Conservation (phyloP, 2,113 vertebrate species). For the Notothenia rossii region DNA sequence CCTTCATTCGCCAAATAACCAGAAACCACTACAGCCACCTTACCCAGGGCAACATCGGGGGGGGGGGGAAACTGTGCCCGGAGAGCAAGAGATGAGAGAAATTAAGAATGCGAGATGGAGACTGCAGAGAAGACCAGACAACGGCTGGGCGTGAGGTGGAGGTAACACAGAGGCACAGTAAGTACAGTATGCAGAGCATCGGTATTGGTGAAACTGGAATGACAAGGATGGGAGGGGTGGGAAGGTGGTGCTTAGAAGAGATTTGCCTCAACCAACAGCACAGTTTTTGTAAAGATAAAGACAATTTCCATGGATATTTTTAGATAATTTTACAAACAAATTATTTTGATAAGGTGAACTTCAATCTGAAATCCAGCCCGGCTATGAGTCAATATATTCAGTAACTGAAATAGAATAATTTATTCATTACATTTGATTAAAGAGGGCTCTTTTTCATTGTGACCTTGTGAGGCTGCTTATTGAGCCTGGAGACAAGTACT, state of each 20-base stretch:
- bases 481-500: slow-evolving; percentile 49
- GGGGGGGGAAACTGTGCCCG: slow-evolving; percentile 4
- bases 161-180: slow-evolving; percentile 45
- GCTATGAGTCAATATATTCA: slow-evolving; percentile 13
- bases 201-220: slow-evolving; percentile 52
- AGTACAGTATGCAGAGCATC: slow-evolving; percentile 62
- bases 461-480: slow-evolving; percentile 56
- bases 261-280: not conserved
- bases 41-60: not conserved
- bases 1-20: slow-evolving; percentile 60
- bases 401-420: slow-evolving; percentile 28
- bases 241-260: slow-evolving; percentile 29
- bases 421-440: slow-evolving; percentile 56
- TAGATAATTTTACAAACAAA: not conserved
- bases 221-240: slow-evolving; percentile 64
- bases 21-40: slow-evolving; percentile 45
- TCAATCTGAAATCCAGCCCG: not conserved
- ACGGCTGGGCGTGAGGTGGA: slow-evolving; percentile 17
- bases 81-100: not conserved
- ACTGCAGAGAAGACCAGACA: slow-evolving; percentile 24
- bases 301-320: not conserved
- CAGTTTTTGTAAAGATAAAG: slow-evolving; percentile 6
- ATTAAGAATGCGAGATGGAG: not conserved
- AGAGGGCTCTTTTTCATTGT: slow-evolving; percentile 31
- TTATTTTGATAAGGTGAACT: not conserved